Evolutionary conservation across 1,140 invertebrate species (phyloP), one percentile per base, ranked within the genome.

Genomic region (Eriocheir sinensis): DNA sequence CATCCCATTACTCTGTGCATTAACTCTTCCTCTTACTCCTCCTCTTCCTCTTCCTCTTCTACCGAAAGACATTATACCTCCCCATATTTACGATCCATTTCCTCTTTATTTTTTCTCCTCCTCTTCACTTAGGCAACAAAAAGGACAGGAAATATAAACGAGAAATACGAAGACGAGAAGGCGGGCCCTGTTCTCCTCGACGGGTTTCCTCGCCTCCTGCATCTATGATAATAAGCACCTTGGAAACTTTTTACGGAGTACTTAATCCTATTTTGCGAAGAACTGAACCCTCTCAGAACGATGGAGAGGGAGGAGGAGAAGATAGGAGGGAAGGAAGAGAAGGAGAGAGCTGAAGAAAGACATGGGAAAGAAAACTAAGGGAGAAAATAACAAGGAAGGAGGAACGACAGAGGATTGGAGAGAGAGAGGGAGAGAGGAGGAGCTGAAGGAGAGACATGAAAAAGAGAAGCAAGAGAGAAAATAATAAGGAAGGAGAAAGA

Each of bases 211-310:
- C 21, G 60, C 8, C 60, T n/a, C 60, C n/a, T 72, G 4, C 60
- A 72, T 72, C 60, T 72, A 72, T 72, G n/a, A 72, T n/a, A 72
- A 72, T n/a, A 72, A 72, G 60, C 60, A 72, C 60, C 21, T 72
- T 72, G 60, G 60, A n/a, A 72, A 72, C 60, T 72, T 72, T n/a
- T 72, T 72, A 72, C n/a, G n/a, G 60, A 72, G 21, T 72, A 72
- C 27, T 72, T 72, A 72, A 72, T 72, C 60, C 60, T 72, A n/a
- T 72, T 72, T 72, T n/a, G n/a, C 60, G 60, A n/a, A n/a, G 60
- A n/a, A 72, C n/a, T 72, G 60, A 72, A 72, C 60, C n/a, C 60
- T 72, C 60, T 72, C n/a, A 72, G 60, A n/a, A 21, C 60, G 21
- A 27, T 72, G 60, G 60, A 72, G 12, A n/a, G 60, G 15, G 21